Evolutionary conservation across 2,797 vertebrate species (phyloP).

Genomic region (Ctenosaura bakeri): DNA sequence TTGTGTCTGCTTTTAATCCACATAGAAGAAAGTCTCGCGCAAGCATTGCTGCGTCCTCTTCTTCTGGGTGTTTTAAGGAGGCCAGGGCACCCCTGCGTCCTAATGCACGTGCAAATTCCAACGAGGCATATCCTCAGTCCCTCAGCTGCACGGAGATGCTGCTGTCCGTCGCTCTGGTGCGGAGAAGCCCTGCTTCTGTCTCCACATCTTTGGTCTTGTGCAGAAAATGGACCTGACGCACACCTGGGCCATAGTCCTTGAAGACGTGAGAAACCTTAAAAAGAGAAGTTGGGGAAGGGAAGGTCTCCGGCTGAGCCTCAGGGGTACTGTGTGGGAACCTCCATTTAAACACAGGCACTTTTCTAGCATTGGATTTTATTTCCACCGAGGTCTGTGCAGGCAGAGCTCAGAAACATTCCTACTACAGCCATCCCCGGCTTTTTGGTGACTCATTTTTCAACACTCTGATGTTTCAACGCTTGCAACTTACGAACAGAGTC

Average conservation of each 20-base stretch:
- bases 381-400: too few species aligned
- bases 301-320: too few species aligned
- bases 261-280: constrained; percentile 88
- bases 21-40: accelerated
- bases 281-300: not conserved
- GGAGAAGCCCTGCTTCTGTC: constrained; percentile 76
- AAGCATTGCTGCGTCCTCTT: too few species aligned
- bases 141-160: constrained; percentile 78
- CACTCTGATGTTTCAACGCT: too few species aligned
- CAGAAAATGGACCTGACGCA: constrained; percentile 82
- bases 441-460: too few species aligned
- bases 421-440: too few species aligned
- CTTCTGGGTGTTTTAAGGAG: not conserved
- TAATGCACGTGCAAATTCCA: not conserved
- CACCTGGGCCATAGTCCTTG: constrained; percentile 85
- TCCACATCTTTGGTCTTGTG: constrained; percentile 83
- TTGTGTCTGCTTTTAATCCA: not conserved
- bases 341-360: not conserved
- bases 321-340: not conserved
- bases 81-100: not conserved
- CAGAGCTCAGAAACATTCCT: too few species aligned
- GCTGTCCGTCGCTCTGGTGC: constrained; percentile 83
- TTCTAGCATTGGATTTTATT: not conserved
- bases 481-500: too few species aligned
- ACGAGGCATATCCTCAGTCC: constrained; percentile 49